Conservation (phyloP, 2,888 invertebrate genomes). For the Homarus gammarus region DNA sequence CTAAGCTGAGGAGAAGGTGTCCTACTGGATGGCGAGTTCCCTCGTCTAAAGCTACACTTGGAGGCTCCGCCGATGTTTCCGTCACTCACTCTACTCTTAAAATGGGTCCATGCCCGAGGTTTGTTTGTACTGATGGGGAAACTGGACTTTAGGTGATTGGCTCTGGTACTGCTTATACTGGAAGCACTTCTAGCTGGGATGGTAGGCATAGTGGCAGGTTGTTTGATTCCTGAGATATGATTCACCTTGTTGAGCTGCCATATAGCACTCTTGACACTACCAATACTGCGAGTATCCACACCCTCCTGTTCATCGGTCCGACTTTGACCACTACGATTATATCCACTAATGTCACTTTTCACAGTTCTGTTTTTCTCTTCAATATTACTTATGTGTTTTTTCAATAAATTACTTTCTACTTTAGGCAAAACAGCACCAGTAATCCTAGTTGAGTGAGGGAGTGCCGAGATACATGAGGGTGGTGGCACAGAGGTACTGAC, state of each 20-base stretch:
- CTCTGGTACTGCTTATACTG: slow-evolving; percentile 66
- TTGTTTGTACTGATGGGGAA: slow-evolving; percentile 64
- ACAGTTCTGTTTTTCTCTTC: slow-evolving; percentile 9
- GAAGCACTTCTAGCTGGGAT: slow-evolving; percentile 71
- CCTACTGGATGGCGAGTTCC: slow-evolving; percentile 60
- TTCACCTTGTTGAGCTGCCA: slow-evolving; percentile 68
- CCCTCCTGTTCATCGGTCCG: slow-evolving; percentile 33
- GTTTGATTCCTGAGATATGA: slow-evolving; percentile 71
- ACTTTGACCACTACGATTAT: neutral
- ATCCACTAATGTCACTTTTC: slow-evolving; percentile 24
- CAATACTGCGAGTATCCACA: slow-evolving; percentile 67
- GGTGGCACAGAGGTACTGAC: neutral
- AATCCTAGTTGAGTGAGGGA: slow-evolving; percentile 21
- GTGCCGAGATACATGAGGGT: neutral
- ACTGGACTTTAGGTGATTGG: slow-evolving; percentile 37
- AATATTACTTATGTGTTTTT: slow-evolving; percentile 27
- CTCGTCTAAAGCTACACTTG: slow-evolving; percentile 51
- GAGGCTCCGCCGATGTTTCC: slow-evolving; percentile 40
- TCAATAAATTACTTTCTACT: slow-evolving; percentile 39
- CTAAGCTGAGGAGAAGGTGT: slow-evolving; percentile 64
- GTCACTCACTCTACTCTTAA: slow-evolving; percentile 45
- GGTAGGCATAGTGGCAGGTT: slow-evolving; percentile 67
- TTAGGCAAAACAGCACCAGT: slow-evolving; percentile 52
- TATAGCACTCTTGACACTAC: slow-evolving; percentile 63
- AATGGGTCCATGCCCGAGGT: slow-evolving; percentile 32